Conservation (phyloP, 2,888 invertebrate genomes). For the Sarcophaga carnaria region DNA sequence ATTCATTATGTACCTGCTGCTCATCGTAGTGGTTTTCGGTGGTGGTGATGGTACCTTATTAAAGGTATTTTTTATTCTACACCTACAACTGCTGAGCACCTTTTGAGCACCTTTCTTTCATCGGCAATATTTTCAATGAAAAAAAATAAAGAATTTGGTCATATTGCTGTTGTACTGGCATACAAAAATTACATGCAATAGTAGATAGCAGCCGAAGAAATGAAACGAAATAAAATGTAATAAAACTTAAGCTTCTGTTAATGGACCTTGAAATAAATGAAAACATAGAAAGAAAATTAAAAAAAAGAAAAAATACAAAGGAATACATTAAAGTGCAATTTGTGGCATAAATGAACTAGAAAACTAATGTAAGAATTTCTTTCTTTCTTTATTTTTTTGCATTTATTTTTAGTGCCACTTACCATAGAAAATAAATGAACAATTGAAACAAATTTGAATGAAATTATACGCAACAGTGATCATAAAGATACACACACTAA, state of each 20-base stretch:
- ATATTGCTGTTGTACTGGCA: too few species aligned
- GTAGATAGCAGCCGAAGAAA: background rate
- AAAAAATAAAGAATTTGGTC: too few species aligned
- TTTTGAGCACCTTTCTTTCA: background rate
- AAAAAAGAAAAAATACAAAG: background rate
- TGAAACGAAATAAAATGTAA: constrained; percentile 24
- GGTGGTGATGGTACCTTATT: background rate
- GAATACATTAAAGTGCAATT: constrained; percentile 68
- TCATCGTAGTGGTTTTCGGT: background rate
- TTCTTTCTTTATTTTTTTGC: background rate
- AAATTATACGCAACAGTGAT: too few species aligned
- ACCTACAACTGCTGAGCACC: background rate
- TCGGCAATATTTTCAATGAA: background rate
- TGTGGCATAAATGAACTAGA: constrained; percentile 36
- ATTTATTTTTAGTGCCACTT: too few species aligned
- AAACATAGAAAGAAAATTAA: constrained; percentile 63
- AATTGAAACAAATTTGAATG: too few species aligned
- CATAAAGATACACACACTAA: too few species aligned
- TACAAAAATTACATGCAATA: too few species aligned
- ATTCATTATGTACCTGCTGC: constrained; percentile 25
- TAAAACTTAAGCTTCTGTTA: constrained; percentile 55
- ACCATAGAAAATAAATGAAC: too few species aligned
- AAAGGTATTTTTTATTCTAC: background rate
- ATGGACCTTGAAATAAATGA: constrained; percentile 69
- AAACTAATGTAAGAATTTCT: constrained; percentile 12